Conservation (phyloP, 1,140 invertebrate genomes). For the Conopomorpha cramerella region DNA sequence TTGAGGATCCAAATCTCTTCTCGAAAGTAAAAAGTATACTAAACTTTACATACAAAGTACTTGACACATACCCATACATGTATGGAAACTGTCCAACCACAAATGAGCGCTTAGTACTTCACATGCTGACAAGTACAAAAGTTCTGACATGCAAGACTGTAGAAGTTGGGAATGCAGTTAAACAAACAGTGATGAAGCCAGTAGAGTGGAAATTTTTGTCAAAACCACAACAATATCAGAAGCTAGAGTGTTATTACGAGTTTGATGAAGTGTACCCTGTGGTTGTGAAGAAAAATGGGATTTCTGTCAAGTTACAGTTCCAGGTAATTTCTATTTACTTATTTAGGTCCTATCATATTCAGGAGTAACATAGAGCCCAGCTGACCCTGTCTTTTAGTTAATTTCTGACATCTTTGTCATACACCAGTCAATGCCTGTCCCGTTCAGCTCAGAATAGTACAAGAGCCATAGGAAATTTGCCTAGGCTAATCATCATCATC, state of each 20-base stretch:
- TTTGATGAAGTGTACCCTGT: conserved; percentile 71
- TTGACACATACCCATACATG: conserved; percentile 62
- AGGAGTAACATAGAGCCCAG: too few relatives aligned
- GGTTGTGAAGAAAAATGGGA: conserved; percentile 57
- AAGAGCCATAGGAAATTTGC: too few relatives aligned
- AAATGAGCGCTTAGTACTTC: conserved; percentile 55
- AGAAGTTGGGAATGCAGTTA: conserved; percentile 35
- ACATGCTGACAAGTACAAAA: conserved; percentile 57
- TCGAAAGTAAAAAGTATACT: conserved; percentile 64
- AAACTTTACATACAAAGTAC: conserved; percentile 58
- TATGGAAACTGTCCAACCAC: conserved; percentile 54
- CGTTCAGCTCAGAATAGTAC: too few relatives aligned
- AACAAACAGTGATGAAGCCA: conserved; percentile 48
- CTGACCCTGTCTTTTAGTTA: too few relatives aligned
- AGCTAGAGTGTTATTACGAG: conserved; percentile 71
- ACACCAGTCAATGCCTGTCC: too few relatives aligned
- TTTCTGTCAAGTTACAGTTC: conserved; percentile 68
- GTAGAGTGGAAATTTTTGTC: conserved; percentile 69
- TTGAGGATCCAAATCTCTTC: conserved; percentile 56
- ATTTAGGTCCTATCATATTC: too few relatives aligned
- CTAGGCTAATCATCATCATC: too few relatives aligned
- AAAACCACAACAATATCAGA: conserved; percentile 68
- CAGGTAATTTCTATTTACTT: conserved; percentile 55
- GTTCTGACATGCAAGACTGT: conserved; percentile 51
- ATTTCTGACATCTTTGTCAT: too few relatives aligned